A percentile compares a stretch with the other conserved stretches of the same genome.
These are phyloP conservation scores for Nomada flava DNA, from an alignment of 2,888 invertebrate genomes.

Conservation along the genomic window DNA sequence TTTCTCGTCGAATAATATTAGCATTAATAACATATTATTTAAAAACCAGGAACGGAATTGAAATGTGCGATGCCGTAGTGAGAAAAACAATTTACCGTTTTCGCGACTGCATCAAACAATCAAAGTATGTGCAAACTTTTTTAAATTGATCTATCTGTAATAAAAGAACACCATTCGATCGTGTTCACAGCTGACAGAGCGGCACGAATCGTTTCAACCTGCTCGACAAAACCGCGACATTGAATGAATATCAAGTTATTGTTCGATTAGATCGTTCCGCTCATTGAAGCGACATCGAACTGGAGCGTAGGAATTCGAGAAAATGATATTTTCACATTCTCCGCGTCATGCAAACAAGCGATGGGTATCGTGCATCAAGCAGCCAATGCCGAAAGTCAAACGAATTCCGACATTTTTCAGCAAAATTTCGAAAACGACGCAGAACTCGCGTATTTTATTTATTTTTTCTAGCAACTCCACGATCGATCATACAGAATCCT, in stretches of 20 bases:
- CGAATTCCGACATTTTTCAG: conserved; percentile 8
- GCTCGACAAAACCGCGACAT: conserved; percentile 39
- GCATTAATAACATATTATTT: too few species aligned
- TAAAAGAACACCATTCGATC: conserved; percentile 1
- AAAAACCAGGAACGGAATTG: too few species aligned
- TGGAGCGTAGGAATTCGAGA: conserved; percentile 16
- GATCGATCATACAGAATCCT: conserved; percentile 15
- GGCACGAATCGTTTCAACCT: conserved; percentile 40
- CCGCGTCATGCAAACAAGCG: conserved; percentile 40
- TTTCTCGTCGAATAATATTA: too few species aligned
- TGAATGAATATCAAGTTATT: conserved; percentile 51
- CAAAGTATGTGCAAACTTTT: conserved; percentile 28
- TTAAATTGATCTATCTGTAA: conserved; percentile 35
- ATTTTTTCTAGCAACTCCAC: conserved; percentile 27
- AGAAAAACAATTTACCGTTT: too few species aligned
- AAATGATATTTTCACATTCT: conserved; percentile 61
- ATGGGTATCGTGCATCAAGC: conserved; percentile 26
- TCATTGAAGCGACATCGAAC: neutral
- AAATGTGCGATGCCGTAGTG: too few species aligned
- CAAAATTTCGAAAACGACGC: conserved; percentile 37
- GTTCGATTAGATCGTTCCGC: conserved; percentile 24
- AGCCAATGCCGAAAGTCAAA: neutral
- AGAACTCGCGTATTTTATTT: conserved; percentile 28
- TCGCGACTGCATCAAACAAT: conserved; percentile 4
- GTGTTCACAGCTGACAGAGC: conserved; percentile 34